phyloP scores from a whole-genome alignment of 53 echinoderm and acorn worm species.

The Apostichopus leukothele region DNA sequence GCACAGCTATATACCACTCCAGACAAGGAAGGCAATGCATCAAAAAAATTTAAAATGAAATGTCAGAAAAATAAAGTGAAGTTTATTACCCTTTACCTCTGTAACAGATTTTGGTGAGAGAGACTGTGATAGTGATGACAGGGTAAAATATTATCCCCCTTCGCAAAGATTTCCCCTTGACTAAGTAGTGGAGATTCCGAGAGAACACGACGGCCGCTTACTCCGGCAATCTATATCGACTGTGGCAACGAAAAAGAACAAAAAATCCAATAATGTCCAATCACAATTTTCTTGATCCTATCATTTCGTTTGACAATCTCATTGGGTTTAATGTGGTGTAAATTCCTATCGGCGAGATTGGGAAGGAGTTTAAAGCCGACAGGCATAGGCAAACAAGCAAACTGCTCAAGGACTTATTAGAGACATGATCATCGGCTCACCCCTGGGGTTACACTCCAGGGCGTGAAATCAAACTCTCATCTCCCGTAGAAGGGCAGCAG shows the following conservation, averaged over 20 bases:
- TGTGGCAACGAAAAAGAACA: not conserved
- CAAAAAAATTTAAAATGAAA: too few relatives aligned
- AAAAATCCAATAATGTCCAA: conserved; percentile 43
- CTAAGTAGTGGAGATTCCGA: not conserved
- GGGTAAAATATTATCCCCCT: not conserved
- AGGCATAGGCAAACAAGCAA: conserved; percentile 37
- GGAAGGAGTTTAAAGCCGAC: conserved; percentile 36
- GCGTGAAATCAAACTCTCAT: conserved; percentile 13
- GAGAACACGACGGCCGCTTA: not conserved
- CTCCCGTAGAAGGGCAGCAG: not conserved
- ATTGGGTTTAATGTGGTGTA: conserved; percentile 37
- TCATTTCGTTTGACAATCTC: conserved; percentile 37
- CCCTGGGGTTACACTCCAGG: conserved; percentile 18
- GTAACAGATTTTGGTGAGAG: not conserved
- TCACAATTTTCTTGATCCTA: conserved; percentile 25
- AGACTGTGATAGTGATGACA: too few relatives aligned
- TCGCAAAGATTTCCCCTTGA: not conserved
- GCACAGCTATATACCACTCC: too few relatives aligned
- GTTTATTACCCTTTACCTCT: not conserved
- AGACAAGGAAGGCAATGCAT: too few relatives aligned
- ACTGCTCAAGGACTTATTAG: conserved; percentile 37
- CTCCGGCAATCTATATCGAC: not conserved
- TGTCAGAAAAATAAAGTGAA: not conserved
- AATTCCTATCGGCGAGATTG: conserved; percentile 17
- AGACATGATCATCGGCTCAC: conserved; percentile 22